phyloP scores from a whole-genome alignment of 2,888 invertebrate species.

The Archips crataeganus region DNA sequence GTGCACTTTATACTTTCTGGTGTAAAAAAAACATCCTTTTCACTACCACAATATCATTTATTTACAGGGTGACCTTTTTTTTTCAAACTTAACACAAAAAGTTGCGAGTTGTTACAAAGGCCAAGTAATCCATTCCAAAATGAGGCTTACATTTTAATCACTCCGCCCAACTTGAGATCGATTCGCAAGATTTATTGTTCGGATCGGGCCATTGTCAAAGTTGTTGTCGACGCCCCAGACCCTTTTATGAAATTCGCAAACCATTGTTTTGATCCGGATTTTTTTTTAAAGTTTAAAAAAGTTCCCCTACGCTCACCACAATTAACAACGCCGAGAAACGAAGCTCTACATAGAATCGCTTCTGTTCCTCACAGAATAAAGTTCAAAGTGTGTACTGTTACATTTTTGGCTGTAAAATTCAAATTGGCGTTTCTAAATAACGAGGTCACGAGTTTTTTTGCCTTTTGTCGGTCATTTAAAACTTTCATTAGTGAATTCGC shows the following conservation, averaged over 20 bases:
- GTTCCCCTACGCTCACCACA: slow-evolving; percentile 57
- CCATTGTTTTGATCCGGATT: slow-evolving; percentile 79
- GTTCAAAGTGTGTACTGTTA: slow-evolving; percentile 44
- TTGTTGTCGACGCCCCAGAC: slow-evolving; percentile 71
- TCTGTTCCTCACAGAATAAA: slow-evolving; percentile 47
- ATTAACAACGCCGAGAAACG: slow-evolving; percentile 38
- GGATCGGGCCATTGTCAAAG: slow-evolving; percentile 72
- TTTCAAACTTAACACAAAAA: slow-evolving; percentile 5
- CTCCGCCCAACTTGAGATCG: slow-evolving; percentile 56
- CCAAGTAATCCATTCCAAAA: slow-evolving; percentile 27
- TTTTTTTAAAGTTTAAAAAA: slow-evolving; percentile 74
- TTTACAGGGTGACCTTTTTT: not conserved
- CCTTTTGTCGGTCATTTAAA: slow-evolving; percentile 79
- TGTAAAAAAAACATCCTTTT: not conserved
- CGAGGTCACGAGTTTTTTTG: slow-evolving; percentile 77
- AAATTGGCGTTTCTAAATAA: slow-evolving; percentile 72
- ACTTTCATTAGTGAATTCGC: slow-evolving; percentile 83
- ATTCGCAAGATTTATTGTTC: slow-evolving; percentile 81
- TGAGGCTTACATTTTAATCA: slow-evolving; percentile 39
- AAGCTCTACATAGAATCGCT: slow-evolving; percentile 46
- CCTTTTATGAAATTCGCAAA: slow-evolving; percentile 76
- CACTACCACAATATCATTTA: not conserved
- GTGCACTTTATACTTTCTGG: too few species aligned
- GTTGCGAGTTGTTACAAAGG: slow-evolving; percentile 27
- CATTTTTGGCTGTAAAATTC: slow-evolving; percentile 52